phyloP scores from a whole-genome alignment of 2,113 vertebrate species.

The Notarius lentiginosus region DNA sequence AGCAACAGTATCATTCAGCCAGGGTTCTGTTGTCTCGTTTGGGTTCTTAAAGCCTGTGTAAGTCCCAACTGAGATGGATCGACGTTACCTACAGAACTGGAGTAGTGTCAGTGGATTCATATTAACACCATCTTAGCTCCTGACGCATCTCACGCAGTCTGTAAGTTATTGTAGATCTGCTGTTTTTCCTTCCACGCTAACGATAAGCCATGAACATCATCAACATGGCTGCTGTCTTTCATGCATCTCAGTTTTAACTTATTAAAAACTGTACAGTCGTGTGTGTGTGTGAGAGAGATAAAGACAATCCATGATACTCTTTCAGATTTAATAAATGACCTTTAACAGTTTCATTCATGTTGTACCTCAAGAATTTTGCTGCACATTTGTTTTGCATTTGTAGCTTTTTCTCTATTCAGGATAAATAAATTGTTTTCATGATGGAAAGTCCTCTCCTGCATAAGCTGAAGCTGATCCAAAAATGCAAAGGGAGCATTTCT shows the following conservation, averaged over 20 bases:
- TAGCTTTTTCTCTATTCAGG: slow-evolving; percentile 5
- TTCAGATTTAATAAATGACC: background rate
- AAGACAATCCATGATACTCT: background rate
- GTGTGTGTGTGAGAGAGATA: background rate
- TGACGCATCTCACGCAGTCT: background rate
- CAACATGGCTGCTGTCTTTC: background rate
- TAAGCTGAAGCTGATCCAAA: slow-evolving; percentile 43
- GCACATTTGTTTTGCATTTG: slow-evolving; percentile 32
- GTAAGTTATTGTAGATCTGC: background rate
- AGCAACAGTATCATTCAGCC: background rate
- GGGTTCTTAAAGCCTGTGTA: background rate
- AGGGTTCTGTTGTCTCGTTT: background rate
- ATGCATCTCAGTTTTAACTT: background rate
- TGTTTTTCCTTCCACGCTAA: background rate
- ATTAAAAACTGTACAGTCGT: no score
- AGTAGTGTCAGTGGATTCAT: background rate
- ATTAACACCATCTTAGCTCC: background rate
- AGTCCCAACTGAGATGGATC: background rate
- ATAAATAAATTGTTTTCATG: slow-evolving; percentile 48
- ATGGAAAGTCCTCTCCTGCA: slow-evolving; percentile 47
- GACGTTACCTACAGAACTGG: background rate
- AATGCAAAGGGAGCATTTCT: slow-evolving; percentile 51
- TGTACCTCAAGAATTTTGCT: background rate
- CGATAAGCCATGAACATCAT: background rate
- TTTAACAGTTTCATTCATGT: background rate